These are phyloP conservation scores for Magallana angulata DNA, from an alignment of 1,140 invertebrate species.

Conservation along the genomic window DNA sequence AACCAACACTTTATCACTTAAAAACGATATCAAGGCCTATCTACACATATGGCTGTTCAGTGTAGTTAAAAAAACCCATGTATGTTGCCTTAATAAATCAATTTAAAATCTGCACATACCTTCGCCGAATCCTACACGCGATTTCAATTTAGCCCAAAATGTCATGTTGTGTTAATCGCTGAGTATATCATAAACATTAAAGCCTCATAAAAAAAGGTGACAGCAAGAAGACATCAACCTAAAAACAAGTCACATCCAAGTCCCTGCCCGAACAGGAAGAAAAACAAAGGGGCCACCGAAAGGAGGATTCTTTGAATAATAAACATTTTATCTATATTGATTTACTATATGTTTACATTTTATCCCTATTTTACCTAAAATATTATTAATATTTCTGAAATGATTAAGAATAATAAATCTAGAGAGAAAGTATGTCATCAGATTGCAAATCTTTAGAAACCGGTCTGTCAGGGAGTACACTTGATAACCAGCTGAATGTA, in stretches of 20 bases:
- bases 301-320: neutral
- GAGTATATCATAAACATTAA: neutral
- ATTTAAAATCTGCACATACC: neutral
- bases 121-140: neutral
- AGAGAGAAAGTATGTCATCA: too few relatives aligned
- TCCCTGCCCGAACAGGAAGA: neutral
- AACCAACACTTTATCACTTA: too few relatives aligned
- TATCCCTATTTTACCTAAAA: too few relatives aligned
- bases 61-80: too few relatives aligned
- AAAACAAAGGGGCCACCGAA: neutral
- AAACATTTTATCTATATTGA: neutral
- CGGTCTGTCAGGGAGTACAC: neutral
- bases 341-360: neutral
- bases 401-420: too few relatives aligned
- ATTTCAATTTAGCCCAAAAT: constrained; percentile 18
- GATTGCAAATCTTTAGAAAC: too few relatives aligned
- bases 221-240: neutral
- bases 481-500: neutral
- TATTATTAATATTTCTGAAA: too few relatives aligned
- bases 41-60: too few relatives aligned
- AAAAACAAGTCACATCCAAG: neutral
- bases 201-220: neutral
- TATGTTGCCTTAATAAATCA: too few relatives aligned
- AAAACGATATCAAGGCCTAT: too few relatives aligned
- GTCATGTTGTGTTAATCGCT: neutral